A percentile compares a stretch with the other conserved stretches of the same genome.
Conservation (phyloP, 2,888 invertebrate genomes). For the Crematogaster levior region DNA sequence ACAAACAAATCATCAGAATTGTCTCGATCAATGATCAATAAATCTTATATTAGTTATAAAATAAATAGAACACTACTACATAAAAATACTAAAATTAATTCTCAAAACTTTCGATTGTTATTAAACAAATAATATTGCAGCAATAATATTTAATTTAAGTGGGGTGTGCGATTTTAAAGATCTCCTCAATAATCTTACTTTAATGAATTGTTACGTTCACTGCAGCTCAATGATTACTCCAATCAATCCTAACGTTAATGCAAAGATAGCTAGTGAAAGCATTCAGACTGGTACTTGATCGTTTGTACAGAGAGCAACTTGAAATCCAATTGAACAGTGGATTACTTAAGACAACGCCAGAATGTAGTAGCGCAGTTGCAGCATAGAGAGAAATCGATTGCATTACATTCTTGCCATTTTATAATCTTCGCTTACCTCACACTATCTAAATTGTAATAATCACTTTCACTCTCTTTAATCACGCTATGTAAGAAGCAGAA, state of each 20-base stretch:
- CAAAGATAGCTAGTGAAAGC: background rate
- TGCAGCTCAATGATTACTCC: constrained; percentile 4
- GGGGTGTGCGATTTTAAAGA: background rate
- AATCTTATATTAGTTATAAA: background rate
- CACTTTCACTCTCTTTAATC: background rate
- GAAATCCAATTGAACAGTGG: constrained; percentile 20
- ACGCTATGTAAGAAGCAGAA: background rate
- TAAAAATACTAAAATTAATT: background rate
- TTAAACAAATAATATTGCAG: background rate
- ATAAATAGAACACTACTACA: background rate
- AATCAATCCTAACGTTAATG: background rate
- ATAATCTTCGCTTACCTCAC: background rate
- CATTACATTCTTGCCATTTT: background rate
- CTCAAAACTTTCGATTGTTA: background rate
- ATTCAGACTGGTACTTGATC: background rate
- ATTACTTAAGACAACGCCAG: constrained; percentile 8
- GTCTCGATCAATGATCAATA: background rate
- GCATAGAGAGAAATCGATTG: constrained; percentile 2
- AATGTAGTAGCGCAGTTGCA: background rate
- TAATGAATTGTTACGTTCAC: background rate
- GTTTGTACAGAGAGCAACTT: background rate
- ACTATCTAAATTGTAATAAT: constrained; percentile 11
- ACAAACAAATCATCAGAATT: constrained; percentile 4
- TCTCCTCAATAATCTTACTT: background rate
- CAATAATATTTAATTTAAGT: background rate